These are phyloP conservation scores for Erpobdella octoculata DNA, from an alignment of 2,888 invertebrate species.

Conservation along the genomic window DNA sequence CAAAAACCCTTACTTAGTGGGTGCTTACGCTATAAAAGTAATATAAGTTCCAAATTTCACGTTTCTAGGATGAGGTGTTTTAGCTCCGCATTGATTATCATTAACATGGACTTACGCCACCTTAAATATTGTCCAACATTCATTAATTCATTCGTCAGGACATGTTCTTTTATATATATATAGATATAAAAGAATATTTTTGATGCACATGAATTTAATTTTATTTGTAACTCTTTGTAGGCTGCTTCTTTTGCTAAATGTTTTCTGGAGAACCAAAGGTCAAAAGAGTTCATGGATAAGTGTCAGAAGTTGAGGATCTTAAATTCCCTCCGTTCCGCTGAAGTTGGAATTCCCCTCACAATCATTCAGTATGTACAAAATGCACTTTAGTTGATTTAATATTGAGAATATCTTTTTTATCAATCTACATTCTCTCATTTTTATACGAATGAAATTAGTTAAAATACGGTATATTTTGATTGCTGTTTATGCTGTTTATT, in stretches of 20 bases:
- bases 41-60: too few relatives aligned
- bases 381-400: neutral
- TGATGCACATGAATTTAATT: neutral
- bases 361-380: conserved; percentile 67
- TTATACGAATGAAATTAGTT: neutral
- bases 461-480: neutral
- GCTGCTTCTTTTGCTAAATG: conserved; percentile 92
- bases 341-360: conserved; percentile 82
- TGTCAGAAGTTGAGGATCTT: conserved; percentile 78
- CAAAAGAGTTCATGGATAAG: conserved; percentile 67
- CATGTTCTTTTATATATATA: too few relatives aligned
- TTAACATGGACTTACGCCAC: too few relatives aligned
- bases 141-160: too few relatives aligned
- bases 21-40: too few relatives aligned
- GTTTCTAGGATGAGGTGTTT: too few relatives aligned
- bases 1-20: too few relatives aligned
- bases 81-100: too few relatives aligned
- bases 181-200: too few relatives aligned
- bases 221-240: conserved; percentile 49
- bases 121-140: too few relatives aligned
- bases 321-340: conserved; percentile 75
- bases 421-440: neutral
- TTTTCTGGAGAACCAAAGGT: conserved; percentile 63
- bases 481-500: neutral
- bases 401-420: neutral